Evolutionary conservation across 2,113 vertebrate species (phyloP).

Genomic region (Grus americana): DNA sequence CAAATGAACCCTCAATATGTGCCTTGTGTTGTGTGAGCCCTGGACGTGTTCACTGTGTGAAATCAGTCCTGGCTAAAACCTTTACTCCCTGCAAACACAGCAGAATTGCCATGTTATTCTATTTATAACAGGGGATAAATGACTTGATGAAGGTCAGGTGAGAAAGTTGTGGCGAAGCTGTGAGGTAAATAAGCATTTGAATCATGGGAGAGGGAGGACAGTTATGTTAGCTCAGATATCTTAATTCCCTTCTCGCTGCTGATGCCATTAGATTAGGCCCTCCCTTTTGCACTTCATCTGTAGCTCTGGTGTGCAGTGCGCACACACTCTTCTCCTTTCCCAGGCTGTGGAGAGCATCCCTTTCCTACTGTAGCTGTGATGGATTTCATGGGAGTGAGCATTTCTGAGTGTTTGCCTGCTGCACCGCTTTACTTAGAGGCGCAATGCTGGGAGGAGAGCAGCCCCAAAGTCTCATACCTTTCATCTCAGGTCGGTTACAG

Average conservation of each 20-base stretch:
- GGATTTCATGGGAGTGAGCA: not conserved
- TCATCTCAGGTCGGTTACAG: not conserved
- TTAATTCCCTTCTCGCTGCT: not conserved
- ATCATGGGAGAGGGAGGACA: not conserved
- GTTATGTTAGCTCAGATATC: not conserved
- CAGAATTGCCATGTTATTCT: not conserved
- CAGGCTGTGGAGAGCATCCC: not conserved
- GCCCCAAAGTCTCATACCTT: not conserved
- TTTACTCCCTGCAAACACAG: not conserved
- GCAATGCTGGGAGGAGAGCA: not conserved
- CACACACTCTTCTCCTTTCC: not conserved
- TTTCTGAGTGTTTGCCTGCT: slow-evolving; percentile 2
- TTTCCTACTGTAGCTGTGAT: not conserved
- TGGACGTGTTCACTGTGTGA: rapidly evolving
- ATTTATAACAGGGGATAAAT: not conserved
- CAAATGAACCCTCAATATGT: not conserved
- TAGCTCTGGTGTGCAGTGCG: not conserved
- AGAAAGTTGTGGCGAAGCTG: not conserved
- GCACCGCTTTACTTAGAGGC: not conserved
- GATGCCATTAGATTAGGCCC: not conserved
- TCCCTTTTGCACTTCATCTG: not conserved
- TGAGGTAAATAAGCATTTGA: not conserved
- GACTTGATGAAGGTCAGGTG: not conserved
- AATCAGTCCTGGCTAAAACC: not conserved
- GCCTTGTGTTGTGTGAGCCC: not conserved